Percentiles rank a stretch among this genome's conserved stretches.
Conservation (phyloP, 2,797 vertebrate genomes). For the Sebastes glaucus region DNA sequence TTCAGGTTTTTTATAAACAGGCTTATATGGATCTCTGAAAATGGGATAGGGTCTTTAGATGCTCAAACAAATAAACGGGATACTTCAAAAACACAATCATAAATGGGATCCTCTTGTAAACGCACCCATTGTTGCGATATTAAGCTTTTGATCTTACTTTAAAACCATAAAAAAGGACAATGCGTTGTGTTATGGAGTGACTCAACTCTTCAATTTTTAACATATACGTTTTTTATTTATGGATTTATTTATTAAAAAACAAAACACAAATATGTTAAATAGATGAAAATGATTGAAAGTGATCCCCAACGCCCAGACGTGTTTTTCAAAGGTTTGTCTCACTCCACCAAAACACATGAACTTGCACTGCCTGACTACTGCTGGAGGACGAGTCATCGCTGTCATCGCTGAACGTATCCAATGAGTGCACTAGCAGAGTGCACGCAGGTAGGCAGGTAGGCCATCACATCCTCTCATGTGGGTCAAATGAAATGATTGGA, state of each 20-base stretch:
- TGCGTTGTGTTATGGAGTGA: background rate
- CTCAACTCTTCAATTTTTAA: background rate
- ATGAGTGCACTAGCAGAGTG: background rate
- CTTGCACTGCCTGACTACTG: background rate
- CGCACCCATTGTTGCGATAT: background rate
- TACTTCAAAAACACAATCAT: background rate
- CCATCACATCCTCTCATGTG: no score
- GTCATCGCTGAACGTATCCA: background rate
- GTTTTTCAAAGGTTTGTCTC: background rate
- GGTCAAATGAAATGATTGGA: no score
- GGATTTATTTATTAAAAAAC: no score
- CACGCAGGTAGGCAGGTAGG: accelerated
- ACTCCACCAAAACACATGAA: background rate
- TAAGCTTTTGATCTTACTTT: no score
- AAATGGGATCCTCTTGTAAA: background rate
- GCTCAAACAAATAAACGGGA: background rate
- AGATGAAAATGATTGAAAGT: background rate
- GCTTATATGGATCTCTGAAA: background rate
- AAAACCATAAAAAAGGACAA: no score
- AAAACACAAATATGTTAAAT: no score
- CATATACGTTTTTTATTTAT: background rate
- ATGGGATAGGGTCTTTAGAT: background rate
- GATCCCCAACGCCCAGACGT: background rate
- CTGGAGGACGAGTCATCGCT: background rate
- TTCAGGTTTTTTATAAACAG: background rate